Percentiles rank a stretch among this genome's conserved stretches.
Conservation (phyloP, 2,888 invertebrate species). For the Tetragonula carbonaria region DNA sequence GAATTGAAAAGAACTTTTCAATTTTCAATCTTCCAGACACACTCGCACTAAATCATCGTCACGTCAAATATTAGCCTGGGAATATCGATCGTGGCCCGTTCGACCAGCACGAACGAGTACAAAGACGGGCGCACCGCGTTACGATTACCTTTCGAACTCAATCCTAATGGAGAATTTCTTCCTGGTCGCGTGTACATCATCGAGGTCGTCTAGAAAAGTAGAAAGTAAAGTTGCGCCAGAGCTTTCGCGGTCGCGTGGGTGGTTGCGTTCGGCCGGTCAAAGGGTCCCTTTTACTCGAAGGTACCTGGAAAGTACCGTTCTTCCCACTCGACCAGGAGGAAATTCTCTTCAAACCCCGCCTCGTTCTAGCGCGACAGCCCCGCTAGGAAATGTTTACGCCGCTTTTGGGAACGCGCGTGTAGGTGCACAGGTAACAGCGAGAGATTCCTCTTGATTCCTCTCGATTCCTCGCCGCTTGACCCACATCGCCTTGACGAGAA, state of each 20-base stretch:
- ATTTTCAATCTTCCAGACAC: neutral
- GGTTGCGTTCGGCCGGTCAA: constrained; percentile 62
- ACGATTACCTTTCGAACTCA: constrained; percentile 11
- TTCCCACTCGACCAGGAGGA: constrained; percentile 51
- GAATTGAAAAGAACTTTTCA: neutral
- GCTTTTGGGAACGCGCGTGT: constrained; percentile 44
- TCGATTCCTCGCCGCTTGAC: constrained; percentile 49
- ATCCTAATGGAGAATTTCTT: constrained; percentile 23
- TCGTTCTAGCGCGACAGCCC: constrained; percentile 6
- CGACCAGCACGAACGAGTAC: neutral
- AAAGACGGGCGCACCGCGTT: neutral
- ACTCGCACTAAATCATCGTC: neutral
- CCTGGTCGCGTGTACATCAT: constrained; percentile 52
- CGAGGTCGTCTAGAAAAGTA: constrained; percentile 63
- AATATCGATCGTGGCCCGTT: constrained; percentile 8
- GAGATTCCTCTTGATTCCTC: constrained; percentile 23
- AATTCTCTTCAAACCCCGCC: constrained; percentile 57
- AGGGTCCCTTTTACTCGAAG: constrained; percentile 66
- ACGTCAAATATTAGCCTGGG: constrained; percentile 39
- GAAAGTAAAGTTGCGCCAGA: constrained; percentile 68
- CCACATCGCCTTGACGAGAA: constrained; percentile 48
- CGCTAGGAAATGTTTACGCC: constrained; percentile 35
- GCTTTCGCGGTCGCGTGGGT: constrained; percentile 65
- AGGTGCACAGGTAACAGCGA: constrained; percentile 49
- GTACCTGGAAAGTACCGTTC: constrained; percentile 74